Evolutionary conservation across 2,888 invertebrate genomes (phyloP), one percentile per base, ranked within the genome.

Genomic region (Leptinotarsa tumamoca): DNA sequence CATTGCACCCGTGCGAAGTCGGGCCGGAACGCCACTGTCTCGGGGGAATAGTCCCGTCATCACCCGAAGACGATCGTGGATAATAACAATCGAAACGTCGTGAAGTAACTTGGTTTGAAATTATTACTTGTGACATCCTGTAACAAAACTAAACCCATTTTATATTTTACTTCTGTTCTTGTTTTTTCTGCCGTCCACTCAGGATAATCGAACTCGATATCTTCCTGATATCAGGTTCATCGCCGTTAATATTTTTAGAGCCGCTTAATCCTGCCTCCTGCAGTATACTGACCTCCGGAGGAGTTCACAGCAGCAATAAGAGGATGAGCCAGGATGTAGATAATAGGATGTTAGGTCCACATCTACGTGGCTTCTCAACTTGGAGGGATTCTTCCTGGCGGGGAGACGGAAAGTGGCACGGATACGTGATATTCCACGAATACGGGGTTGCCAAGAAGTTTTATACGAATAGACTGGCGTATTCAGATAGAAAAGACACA

Each of bases 341-440:
- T 87, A 87, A 86, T 87, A 87, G 87, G 87, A 87, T 87, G 87
- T 87, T 85, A 86, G 86, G 85, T 85, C 84, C 85, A 83, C 83
- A 81, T 83, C 84, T 27, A 67, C 52, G n/a, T 81, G 86, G 87
- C 85, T 86, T 86, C 86, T 80, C 84, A 52, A 84, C 84, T 87
- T 86, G 78, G 82, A 86, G 76, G 86, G 87, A 84, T 86, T 86
- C 87, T 78, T 73, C 77, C 56, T 69, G 71, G 54, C 72, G 72
- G 70, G 72, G 70, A 77, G 72, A 77, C 58, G 63, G 10, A 74
- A 71, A 68, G 51, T 51, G 61, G 15, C 61, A 23, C 15, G 27
- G 61, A 61, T 27, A 61, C 61, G 14, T 21, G 61, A 61, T 61
- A 61, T 17, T 15, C 13, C 21, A 3, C 61, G 27, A 23, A 61